Evolutionary conservation across 2,888 invertebrate species (phyloP), one percentile per base, ranked within the genome.

Genomic region (Lasius platythorax): DNA sequence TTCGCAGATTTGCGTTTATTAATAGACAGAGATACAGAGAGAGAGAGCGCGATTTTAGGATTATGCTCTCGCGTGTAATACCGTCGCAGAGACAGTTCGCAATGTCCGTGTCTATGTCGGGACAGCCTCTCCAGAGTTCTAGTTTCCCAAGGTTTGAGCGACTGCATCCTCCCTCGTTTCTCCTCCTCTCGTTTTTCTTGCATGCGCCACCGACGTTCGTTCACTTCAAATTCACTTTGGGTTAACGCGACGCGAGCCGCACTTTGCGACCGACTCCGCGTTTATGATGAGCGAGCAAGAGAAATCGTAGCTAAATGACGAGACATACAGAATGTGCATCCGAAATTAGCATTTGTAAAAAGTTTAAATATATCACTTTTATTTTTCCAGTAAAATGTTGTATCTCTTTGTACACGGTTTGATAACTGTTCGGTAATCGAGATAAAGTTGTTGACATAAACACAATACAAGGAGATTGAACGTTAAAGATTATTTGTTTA

Each of bases 131-230:
- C 90, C 79, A 92, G 50, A 11, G 91, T 91, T 67, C 92, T 90
- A 64, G 87, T 86, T 84, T 93, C 92, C 92, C 92, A 93, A 61
- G 87, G 87, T 70, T 93, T 93, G 56, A 87, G 68, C 56, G 87
- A 66, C 37, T 90, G 87, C 90, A 90, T 90, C 33, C 43, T 72
- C 64, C 58, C 30, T 23, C n/a, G 28, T 5, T 37, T 33, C n/a
- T 40, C 46, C 30, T 11, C 43, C n/a, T 9, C 37, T 50, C 11
- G 61, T 53, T 33, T 58, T 30, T 61, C 58, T 67, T 23, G 50
- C 64, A 53, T 33, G 46, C 75, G 40, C n/a, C 58, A 23, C 56
- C 46, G 37, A 40, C 56, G 53, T 46, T 28, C 37, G 37, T 72
- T 81, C 74, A 9, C 46, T 30, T 63, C 18, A 53, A 53, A 68